Evolutionary conservation across 1,140 invertebrate genomes (phyloP).

Genomic region (Octopus sinensis): DNA sequence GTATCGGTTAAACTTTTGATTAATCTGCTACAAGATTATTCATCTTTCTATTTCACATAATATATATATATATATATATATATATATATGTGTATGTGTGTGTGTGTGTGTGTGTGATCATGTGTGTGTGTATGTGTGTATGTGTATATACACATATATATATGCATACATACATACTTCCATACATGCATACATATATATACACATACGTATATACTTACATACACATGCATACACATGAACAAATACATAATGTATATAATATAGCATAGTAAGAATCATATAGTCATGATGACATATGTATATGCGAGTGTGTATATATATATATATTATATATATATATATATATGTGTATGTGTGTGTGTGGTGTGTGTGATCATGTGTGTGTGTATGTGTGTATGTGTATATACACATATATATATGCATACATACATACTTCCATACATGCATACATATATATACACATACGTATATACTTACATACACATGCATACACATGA

Average conservation of each 20-base stretch:
- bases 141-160: neutral
- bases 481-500: neutral
- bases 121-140: neutral
- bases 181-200: neutral
- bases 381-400: neutral
- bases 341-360: too few species aligned
- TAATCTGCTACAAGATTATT: too few species aligned
- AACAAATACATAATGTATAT: neutral
- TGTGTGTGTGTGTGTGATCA: neutral
- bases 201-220: neutral
- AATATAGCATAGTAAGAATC: neutral
- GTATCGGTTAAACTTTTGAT: too few species aligned
- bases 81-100: neutral
- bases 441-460: neutral
- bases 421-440: neutral
- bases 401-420: neutral
- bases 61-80: slow-evolving; percentile 2
- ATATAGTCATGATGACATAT: too few species aligned
- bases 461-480: neutral
- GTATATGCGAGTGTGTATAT: too few species aligned
- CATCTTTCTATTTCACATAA: too few species aligned
- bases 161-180: neutral
- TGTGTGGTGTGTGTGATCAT: too few species aligned
- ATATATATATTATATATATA: too few species aligned
- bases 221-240: neutral